Evolutionary conservation across 2,888 invertebrate species (phyloP), one percentile per base, ranked within the genome.

Genomic region (Andrena haemorrhoa): DNA sequence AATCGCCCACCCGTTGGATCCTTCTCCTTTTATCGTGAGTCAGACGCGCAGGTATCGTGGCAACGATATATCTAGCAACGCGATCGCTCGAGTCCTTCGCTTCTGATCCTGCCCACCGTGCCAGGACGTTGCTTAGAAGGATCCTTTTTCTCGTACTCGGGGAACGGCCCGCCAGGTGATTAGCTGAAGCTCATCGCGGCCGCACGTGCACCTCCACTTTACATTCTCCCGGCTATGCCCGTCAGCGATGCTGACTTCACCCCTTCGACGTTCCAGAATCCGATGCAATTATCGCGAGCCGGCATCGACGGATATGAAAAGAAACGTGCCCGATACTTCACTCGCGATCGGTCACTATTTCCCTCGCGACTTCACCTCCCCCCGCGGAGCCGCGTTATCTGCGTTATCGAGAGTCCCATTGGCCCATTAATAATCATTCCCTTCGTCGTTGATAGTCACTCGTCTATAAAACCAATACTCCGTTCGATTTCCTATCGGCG

Each of bases 261-360:
- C 73, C 63, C 35, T 51, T 26, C 63, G 68, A 56, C 79, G 79
- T 63, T 63, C 61, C 8, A 69, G 72, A 68, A 78, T 72, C 29
- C 79, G 80, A 80, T 63, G 79, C 80, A 73, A 80, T 80, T 79
- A 80, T 56, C 68, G 64, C 72, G 66, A 78, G 23, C 53, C 8
- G 7, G 41, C 41, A 33, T 6, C 33, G 60, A 26, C 23, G 23
- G 26, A 49, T 10, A 16, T 4, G 29, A 16, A 65, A 51, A 35
- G 49, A 31, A 66, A 10, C 61, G n/a, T 49, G 69, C 77, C 29
- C 81, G 83, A 73, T 63, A 71, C 33, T 78, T 84, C 82, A 26
- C 81, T 64, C 63, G 29, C 53, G 33, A 41, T 41, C 63, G 58
- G 58, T 47, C 72, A 29, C 8, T n/a, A 53, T 53, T 47, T 33